Base-by-base conservation (phyloP, 2,888 invertebrate species). In the Orchestes rusci region DNA sequence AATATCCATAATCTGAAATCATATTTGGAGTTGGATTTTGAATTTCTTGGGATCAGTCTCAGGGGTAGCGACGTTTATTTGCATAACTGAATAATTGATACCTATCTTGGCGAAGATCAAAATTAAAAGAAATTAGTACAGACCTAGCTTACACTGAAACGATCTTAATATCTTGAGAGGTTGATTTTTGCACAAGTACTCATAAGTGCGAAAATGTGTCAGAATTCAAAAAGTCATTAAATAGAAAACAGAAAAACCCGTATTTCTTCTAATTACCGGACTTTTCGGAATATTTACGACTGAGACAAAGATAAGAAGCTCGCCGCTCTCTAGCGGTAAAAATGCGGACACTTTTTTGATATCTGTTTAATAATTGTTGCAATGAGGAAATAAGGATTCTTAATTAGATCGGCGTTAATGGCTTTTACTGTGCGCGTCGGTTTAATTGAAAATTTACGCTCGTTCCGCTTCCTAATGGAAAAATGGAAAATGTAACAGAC, bases 1-100 rank as follows among this genome's bases (percentile, higher is more conserved):
- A 63, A 62, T 63, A 63, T 62, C 63, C 63, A 63, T 63, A 63
- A 63, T 61, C 61, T 58, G 59, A 59, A 60, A 63, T 63, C 61
- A 58, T 60, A 62, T 61, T 62, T 61, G 38, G 39, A 55, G 55
- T 51, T n/a, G 50, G 59, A 61, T 61, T 61, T 59, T 57, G 50
- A 56, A 53, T 53, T 56, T 56, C 51, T 48, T 51, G 44, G 43
- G 48, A 45, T 51, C 36, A 32, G 45, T 42, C 45, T 44, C 19
- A 40, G 47, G 42, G 43, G 38, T 43, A 32, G 45, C 43, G 38
- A 5, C 34, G 36, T 3, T 10, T 13, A 49, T 52, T 52, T 52
- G 44, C 49, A 52, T 52, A 52, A 52, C 50, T 52, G 52, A 52
- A 52, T 52, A 52, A 52, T 52, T 52, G 52, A 52, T 52, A 56